Evolutionary conservation across 2,113 vertebrate genomes (phyloP), one percentile per base, ranked within the genome.

Genomic region (Ctenomys sociabilis): DNA sequence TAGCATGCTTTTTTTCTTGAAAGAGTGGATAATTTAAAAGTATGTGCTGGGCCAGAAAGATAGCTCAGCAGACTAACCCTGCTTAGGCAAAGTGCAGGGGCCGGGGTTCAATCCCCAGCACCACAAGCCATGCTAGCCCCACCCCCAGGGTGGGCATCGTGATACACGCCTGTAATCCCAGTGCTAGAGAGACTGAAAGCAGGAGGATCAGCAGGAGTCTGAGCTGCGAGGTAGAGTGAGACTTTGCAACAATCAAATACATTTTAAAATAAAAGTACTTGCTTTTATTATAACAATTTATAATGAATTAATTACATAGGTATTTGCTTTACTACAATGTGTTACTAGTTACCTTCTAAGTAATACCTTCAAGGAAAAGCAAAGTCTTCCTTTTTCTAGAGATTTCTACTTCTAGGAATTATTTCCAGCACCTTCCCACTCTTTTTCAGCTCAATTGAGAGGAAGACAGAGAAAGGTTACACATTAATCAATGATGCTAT

Each of bases 381-480:
- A 22, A 40, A 66, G 5, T 9, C 7, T 10, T 52, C 17, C 7
- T 78, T 87, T 82, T 59, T 49, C 77, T n/a, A 75, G 88, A 17
- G 40, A 83, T 54, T 54, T 68, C 6, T 85, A 72, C n/a, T 95
- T 96, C 54, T 26, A 26, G 77, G 32, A 80, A 85, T 24, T 35
- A 17, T 70, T 16, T 8, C 16, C 28, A 68, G 45, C 16, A 68
- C 72, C 80, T 72, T 30, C 10, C 2, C 16, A 19, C 9, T 52
- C 7, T 61, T 52, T 61, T 86, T 75, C 40, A 91, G 54, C 49
- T 93, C 43, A 54, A 28, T 7, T 19, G 45, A n/a, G n/a, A 87
- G 19, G 70, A 96, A 85, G 37, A 86, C 10, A 85, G 73, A 94
- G 83, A 88, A 83, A 95, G 54, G 37, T 73, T 16, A 84, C 4